Conservation (phyloP, 2,888 invertebrate genomes). For the Callyntrura guangdongensis region DNA sequence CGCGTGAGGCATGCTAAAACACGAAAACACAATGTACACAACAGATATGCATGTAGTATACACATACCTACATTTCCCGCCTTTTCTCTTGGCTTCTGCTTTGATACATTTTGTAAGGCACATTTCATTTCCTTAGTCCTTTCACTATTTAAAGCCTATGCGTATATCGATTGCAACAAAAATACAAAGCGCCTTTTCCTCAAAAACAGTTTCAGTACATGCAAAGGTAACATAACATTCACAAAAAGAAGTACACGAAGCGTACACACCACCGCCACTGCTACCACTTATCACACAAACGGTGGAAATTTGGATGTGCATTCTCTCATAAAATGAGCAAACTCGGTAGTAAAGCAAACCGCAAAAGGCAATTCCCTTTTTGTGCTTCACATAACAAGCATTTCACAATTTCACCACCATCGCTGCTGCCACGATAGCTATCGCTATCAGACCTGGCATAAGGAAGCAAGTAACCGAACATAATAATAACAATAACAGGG, state of each 20-base stretch:
- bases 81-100: not conserved
- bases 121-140: not conserved
- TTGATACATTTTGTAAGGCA: not conserved
- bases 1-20: not conserved
- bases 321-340: slow-evolving; percentile 22
- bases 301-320: not conserved
- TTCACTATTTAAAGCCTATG: not conserved
- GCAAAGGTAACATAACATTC: not conserved
- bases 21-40: not conserved
- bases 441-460: not conserved
- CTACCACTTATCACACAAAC: not conserved
- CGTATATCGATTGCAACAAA: too few relatives aligned
- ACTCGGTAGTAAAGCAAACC: slow-evolving; percentile 53
- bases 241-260: slow-evolving; percentile 1
- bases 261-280: too few relatives aligned
- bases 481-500: too few relatives aligned
- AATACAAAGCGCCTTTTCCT: too few relatives aligned
- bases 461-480: too few relatives aligned
- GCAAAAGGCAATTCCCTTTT: slow-evolving; percentile 60
- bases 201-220: too few relatives aligned
- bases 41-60: not conserved
- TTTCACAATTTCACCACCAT: slow-evolving; percentile 13
- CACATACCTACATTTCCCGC: not conserved
- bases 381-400: slow-evolving; percentile 38
- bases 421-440: not conserved